phyloP scores from a whole-genome alignment of 2,888 invertebrate genomes.

The Abrostola tripartita region DNA sequence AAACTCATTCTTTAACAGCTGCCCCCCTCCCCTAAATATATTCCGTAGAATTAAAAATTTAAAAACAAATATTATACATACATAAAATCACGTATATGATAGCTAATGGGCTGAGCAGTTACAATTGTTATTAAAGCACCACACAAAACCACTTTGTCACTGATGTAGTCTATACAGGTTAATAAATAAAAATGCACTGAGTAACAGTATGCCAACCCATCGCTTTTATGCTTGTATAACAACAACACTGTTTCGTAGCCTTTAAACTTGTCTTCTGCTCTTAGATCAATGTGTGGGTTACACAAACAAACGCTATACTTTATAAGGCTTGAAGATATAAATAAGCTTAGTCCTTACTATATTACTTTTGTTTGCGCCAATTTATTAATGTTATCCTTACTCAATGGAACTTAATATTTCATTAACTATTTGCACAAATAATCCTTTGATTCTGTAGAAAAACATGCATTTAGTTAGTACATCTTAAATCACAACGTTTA shows the following conservation, averaged over 20 bases:
- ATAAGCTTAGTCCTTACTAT: constrained; percentile 40
- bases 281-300: constrained; percentile 8
- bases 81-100: constrained; percentile 21
- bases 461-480: constrained; percentile 38
- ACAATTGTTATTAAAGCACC: constrained; percentile 14
- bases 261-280: constrained; percentile 13
- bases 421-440: constrained; percentile 39
- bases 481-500: constrained; percentile 51
- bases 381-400: constrained; percentile 44
- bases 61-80: constrained; percentile 17
- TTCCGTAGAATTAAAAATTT: constrained; percentile 21
- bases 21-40: constrained; percentile 16
- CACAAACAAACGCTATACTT: constrained; percentile 17
- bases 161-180: constrained; percentile 23
- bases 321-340: constrained; percentile 45
- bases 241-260: constrained; percentile 24
- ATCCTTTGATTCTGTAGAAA: constrained; percentile 32
- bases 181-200: constrained; percentile 41
- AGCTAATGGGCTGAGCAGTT: constrained; percentile 14
- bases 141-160: constrained; percentile 14
- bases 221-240: constrained; percentile 45
- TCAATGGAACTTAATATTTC: constrained; percentile 42
- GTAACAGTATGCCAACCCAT: constrained; percentile 19
- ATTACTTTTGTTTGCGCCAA: constrained; percentile 39
- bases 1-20: constrained; percentile 42